Evolutionary conservation across 2,797 vertebrate species (phyloP).

Genomic region (Squalus acanthias): DNA sequence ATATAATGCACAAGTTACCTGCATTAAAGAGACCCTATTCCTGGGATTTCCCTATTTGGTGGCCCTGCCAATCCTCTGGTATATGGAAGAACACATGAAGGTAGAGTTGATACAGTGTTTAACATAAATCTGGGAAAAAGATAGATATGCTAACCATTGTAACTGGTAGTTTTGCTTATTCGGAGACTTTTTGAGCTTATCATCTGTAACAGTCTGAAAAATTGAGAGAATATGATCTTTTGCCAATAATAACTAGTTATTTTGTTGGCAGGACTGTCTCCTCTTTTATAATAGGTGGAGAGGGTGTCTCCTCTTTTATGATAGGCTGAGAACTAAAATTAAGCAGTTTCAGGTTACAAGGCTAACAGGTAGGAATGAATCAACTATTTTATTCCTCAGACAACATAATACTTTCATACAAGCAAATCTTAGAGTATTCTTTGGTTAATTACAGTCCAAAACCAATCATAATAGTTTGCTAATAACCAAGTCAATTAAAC

Average conservation of each 20-base stretch:
- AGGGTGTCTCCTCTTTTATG: not conserved
- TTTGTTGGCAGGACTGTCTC: not conserved
- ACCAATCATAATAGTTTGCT: slow-evolving; percentile 26
- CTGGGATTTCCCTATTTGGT: not conserved
- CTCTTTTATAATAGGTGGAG: not conserved
- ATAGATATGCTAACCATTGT: not conserved
- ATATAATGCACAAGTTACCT: not conserved
- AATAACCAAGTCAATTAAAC: slow-evolving; percentile 50
- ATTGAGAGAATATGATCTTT: not conserved
- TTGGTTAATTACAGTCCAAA: slow-evolving; percentile 41
- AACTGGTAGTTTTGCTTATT: not conserved
- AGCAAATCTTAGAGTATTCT: slow-evolving; percentile 47
- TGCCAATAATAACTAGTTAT: not conserved
- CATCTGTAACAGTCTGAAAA: not conserved
- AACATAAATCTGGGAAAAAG: not conserved
- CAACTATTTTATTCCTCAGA: not conserved
- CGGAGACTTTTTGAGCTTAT: not conserved
- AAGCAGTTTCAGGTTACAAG: not conserved
- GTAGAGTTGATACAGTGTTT: not conserved
- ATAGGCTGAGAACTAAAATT: not conserved
- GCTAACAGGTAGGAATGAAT: not conserved
- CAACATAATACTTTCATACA: slow-evolving; percentile 38
- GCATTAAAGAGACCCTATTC: not conserved
- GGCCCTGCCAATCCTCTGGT: not conserved
- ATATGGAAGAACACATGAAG: not conserved